Evolutionary conservation across 2,888 invertebrate genomes (phyloP).

Genomic region (Nomada ferruginata): DNA sequence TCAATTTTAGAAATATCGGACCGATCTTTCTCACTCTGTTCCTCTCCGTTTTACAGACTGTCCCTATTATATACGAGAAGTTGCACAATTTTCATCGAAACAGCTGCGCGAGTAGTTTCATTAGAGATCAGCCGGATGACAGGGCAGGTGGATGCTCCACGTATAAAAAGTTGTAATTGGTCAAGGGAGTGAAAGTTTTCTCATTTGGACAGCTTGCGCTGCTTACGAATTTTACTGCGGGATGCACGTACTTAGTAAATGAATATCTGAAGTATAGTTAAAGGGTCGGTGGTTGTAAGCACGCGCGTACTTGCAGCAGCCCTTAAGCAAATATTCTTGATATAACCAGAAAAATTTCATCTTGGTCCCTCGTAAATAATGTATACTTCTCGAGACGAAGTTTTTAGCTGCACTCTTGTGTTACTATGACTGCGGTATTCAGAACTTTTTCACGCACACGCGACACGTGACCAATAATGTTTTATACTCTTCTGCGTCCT

Average conservation of each 20-base stretch:
- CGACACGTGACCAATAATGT: too few species aligned
- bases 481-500: too few species aligned
- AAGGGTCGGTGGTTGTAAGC: not conserved
- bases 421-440: slow-evolving; percentile 9
- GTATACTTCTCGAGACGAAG: slow-evolving; percentile 21
- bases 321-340: slow-evolving; percentile 7
- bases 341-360: slow-evolving; percentile 2
- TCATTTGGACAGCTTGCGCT: not conserved
- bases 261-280: not conserved
- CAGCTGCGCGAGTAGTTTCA: not conserved
- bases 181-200: not conserved
- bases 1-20: too few species aligned
- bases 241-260: too few species aligned
- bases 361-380: slow-evolving; percentile 33
- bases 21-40: too few species aligned
- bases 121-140: not conserved
- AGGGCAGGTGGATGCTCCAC: too few species aligned
- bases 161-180: not conserved
- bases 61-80: not conserved
- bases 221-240: not conserved
- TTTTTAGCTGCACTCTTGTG: slow-evolving; percentile 9
- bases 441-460: not conserved
- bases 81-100: not conserved
- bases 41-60: too few species aligned
- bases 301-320: not conserved